These are phyloP conservation scores for Dolichoris vasculosae DNA, from an alignment of 1,140 invertebrate genomes.

Conservation along the genomic window DNA sequence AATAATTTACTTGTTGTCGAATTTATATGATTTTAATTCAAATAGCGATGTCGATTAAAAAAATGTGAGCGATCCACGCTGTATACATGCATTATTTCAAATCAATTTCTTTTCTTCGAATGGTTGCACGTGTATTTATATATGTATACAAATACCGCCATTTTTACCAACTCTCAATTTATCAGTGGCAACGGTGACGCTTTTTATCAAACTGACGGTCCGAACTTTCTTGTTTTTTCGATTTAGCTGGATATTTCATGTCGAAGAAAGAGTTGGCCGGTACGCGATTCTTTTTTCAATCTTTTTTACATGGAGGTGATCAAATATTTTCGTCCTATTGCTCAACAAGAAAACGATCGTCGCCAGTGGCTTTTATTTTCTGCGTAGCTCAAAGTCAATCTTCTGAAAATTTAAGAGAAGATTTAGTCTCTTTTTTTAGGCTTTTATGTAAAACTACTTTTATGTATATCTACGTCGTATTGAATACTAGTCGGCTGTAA, in stretches of 20 bases:
- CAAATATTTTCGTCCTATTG: slow-evolving; percentile 16
- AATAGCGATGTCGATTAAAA: background rate
- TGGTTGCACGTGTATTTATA: too few species aligned
- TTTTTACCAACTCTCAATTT: background rate
- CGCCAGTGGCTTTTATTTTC: slow-evolving; percentile 1
- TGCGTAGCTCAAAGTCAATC: background rate
- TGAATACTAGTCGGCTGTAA: background rate
- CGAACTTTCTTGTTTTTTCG: background rate
- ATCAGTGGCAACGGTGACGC: background rate
- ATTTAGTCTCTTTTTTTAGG: background rate
- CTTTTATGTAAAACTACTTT: slow-evolving; percentile 13
- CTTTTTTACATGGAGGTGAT: background rate
- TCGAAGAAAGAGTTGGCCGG: background rate
- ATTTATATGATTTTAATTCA: background rate
- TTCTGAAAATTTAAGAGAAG: background rate
- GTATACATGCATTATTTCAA: background rate
- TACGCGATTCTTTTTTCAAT: background rate
- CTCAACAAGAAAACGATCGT: slow-evolving; percentile 1
- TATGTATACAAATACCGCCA: background rate
- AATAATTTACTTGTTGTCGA: too few species aligned
- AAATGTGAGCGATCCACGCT: background rate
- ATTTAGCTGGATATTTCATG: background rate
- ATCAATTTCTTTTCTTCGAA: background rate
- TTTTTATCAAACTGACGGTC: background rate
- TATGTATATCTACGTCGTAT: background rate